A percentile compares a stretch with the other conserved stretches of the same genome.
Conservation (phyloP, 2,888 invertebrate species). For the Apodemia mormo region DNA sequence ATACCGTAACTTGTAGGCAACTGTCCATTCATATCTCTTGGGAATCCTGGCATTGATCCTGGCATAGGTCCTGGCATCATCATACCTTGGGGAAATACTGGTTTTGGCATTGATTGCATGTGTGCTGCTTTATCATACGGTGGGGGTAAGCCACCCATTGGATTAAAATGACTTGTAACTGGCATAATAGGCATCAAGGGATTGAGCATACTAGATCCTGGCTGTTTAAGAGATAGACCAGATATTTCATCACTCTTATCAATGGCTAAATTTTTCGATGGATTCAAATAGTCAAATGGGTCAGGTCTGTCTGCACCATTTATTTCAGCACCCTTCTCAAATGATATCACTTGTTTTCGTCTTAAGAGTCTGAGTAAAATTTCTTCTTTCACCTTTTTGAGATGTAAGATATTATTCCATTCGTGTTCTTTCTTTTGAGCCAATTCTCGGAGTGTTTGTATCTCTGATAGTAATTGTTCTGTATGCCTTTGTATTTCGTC, state of each 20-base stretch:
- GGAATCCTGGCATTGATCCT: constrained; percentile 63
- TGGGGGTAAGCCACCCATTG: constrained; percentile 67
- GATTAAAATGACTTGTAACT: constrained; percentile 64
- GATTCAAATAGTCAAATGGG: constrained; percentile 70
- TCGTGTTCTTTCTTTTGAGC: constrained; percentile 92
- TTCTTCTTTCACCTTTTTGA: constrained; percentile 93
- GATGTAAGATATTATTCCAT: constrained; percentile 91
- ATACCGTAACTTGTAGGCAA: constrained; percentile 75
- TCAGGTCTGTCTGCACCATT: constrained; percentile 65
- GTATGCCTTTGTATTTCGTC: constrained; percentile 84
- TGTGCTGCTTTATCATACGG: constrained; percentile 74
- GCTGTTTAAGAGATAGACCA: constrained; percentile 66
- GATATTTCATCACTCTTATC: constrained; percentile 77
- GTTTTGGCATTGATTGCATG: constrained; percentile 69
- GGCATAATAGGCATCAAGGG: constrained; percentile 69
- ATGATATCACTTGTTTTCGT: constrained; percentile 83
- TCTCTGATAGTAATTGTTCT: constrained; percentile 84
- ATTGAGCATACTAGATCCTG: constrained; percentile 53
- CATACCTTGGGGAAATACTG: constrained; percentile 65
- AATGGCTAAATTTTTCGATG: constrained; percentile 68
- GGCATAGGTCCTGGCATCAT: constrained; percentile 54
- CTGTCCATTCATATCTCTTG: constrained; percentile 80
- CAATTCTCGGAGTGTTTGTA: constrained; percentile 87
- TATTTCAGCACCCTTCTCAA: constrained; percentile 66
- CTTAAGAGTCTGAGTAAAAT: constrained; percentile 87